phyloP scores from a whole-genome alignment of 2,888 invertebrate species.

The Parnassius apollo region DNA sequence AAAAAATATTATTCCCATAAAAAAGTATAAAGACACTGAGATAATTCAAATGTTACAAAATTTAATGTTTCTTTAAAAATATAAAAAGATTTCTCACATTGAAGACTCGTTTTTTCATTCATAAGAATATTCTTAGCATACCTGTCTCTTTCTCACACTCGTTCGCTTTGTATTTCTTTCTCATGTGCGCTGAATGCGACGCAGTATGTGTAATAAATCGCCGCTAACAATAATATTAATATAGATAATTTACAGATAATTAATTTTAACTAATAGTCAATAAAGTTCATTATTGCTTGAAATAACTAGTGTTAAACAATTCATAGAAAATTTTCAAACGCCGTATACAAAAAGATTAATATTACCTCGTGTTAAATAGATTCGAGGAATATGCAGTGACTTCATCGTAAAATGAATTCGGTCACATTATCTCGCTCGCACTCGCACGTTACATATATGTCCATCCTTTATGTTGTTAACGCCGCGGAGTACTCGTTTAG shows the following conservation, averaged over 20 bases:
- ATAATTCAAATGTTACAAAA: no score
- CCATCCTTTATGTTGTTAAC: slow-evolving; percentile 28
- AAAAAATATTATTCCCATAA: no score
- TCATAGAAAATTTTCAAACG: slow-evolving; percentile 1
- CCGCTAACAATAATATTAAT: neutral
- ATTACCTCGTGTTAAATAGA: slow-evolving; percentile 5
- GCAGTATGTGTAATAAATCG: neutral
- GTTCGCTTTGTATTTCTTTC: neutral
- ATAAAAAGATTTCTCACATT: neutral
- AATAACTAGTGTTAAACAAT: neutral
- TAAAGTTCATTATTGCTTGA: slow-evolving; percentile 9
- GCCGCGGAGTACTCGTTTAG: slow-evolving; percentile 38
- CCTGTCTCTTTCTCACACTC: neutral
- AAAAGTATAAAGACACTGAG: no score
- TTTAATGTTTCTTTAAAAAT: no score
- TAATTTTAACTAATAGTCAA: neutral
- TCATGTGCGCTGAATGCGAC: neutral
- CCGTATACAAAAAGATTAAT: slow-evolving; percentile 8
- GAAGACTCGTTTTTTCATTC: neutral
- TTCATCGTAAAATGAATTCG: neutral
- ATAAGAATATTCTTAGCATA: neutral
- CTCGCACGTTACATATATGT: slow-evolving; percentile 13
- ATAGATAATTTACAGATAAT: neutral
- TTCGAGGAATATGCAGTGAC: neutral
- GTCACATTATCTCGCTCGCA: slow-evolving; percentile 1